Evolutionary conservation across 2,888 invertebrate species (phyloP).

Genomic region (Ennomos quercinarius): DNA sequence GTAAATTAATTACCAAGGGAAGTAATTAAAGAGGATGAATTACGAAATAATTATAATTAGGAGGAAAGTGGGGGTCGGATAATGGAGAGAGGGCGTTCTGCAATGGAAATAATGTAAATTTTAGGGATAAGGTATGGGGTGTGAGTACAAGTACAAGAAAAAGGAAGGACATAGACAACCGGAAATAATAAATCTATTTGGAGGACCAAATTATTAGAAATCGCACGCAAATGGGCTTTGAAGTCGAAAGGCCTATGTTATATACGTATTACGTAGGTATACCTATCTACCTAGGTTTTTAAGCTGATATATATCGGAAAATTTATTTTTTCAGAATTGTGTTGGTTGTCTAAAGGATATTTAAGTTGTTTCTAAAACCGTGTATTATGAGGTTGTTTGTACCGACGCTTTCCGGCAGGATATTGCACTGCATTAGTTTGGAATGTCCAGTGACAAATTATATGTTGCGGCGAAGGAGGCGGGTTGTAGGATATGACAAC

Average conservation of each 20-base stretch:
- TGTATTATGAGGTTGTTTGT: neutral
- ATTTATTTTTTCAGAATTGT: too few species aligned
- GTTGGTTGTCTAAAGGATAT: too few species aligned
- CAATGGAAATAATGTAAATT: slow-evolving; percentile 19
- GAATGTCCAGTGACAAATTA: slow-evolving; percentile 12
- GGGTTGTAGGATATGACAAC: slow-evolving; percentile 17
- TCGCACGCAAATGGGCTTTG: too few species aligned
- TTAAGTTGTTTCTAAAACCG: too few species aligned
- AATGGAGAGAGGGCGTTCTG: slow-evolving; percentile 29
- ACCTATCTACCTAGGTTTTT: too few species aligned
- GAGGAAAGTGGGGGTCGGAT: slow-evolving; percentile 22
- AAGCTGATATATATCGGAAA: too few species aligned
- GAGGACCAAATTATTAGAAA: too few species aligned
- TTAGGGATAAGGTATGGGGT: slow-evolving; percentile 13
- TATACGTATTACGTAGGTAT: too few species aligned
- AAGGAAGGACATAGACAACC: neutral
- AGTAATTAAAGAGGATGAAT: slow-evolving; percentile 39
- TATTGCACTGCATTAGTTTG: slow-evolving; percentile 10
- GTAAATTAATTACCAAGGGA: slow-evolving; percentile 34
- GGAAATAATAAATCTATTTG: too few species aligned
- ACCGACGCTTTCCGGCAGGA: slow-evolving; percentile 11
- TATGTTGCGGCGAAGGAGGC: slow-evolving; percentile 7
- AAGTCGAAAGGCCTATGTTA: too few species aligned
- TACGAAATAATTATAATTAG: slow-evolving; percentile 38
- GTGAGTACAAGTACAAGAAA: slow-evolving; percentile 1